Conservation (phyloP, 2,888 invertebrate species). For the Empis livida region DNA sequence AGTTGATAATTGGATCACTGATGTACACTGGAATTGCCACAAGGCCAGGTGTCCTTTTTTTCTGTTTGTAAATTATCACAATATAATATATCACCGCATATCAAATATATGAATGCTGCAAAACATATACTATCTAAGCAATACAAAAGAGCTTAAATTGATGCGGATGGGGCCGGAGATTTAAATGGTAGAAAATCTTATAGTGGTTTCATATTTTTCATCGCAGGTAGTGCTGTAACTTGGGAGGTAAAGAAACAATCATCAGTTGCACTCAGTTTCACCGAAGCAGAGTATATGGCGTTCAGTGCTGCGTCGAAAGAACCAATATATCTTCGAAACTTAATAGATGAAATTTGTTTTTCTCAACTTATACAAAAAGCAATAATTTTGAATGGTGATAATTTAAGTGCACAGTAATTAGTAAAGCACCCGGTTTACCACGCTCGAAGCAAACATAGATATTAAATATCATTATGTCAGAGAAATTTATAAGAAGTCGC, state of each 20-base stretch:
- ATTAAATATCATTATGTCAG: conserved; percentile 10
- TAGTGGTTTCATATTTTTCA: conserved; percentile 7
- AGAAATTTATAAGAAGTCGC: conserved; percentile 1
- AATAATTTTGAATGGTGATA: conserved; percentile 6
- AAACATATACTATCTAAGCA: conserved; percentile 8
- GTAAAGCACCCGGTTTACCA: conserved; percentile 11
- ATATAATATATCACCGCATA: conserved; percentile 5
- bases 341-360: conserved; percentile 5
- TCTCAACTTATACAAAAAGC: background rate
- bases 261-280: conserved; percentile 10
- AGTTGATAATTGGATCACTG: conserved; percentile 11
- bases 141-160: conserved; percentile 9
- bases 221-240: conserved; percentile 7
- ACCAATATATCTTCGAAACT: conserved; percentile 4
- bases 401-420: conserved; percentile 8
- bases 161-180: conserved; percentile 13
- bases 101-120: conserved; percentile 7
- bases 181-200: conserved; percentile 10
- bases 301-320: conserved; percentile 10
- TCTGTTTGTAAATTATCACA: conserved; percentile 8
- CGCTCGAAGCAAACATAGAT: conserved; percentile 10
- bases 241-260: conserved; percentile 12
- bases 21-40: conserved; percentile 10
- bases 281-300: conserved; percentile 12
- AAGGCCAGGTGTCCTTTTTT: conserved; percentile 9